phyloP scores from a whole-genome alignment of 2,888 invertebrate species.

The Dynastes maya region DNA sequence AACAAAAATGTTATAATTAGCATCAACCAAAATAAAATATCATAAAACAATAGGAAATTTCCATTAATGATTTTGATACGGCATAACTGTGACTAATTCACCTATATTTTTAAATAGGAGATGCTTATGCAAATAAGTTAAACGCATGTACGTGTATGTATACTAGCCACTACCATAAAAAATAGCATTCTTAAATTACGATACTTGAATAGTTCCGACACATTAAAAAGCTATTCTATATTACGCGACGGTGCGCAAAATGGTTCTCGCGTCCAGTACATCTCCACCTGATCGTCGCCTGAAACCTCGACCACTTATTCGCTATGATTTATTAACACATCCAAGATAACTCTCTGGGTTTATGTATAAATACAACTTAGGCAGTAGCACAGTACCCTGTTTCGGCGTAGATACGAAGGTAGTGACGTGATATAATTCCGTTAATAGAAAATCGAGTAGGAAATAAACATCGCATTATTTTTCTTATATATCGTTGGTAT shows the following conservation, averaged over 20 bases:
- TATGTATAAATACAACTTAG: slow-evolving; percentile 29
- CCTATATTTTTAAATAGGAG: too few relatives aligned
- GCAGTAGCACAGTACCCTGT: slow-evolving; percentile 6
- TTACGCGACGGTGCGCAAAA: neutral
- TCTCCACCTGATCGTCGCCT: neutral
- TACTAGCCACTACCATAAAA: too few relatives aligned
- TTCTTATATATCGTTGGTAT: neutral
- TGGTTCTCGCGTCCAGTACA: neutral
- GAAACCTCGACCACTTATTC: slow-evolving; percentile 1
- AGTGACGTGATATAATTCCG: neutral
- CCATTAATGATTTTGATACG: too few relatives aligned
- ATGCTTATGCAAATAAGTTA: too few relatives aligned
- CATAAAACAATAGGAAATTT: too few relatives aligned
- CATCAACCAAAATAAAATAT: too few relatives aligned
- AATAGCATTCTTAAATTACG: too few relatives aligned
- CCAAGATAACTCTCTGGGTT: slow-evolving; percentile 27
- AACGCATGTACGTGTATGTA: too few relatives aligned
- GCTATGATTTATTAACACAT: slow-evolving; percentile 38
- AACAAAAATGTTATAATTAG: too few relatives aligned
- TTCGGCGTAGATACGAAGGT: slow-evolving; percentile 5
- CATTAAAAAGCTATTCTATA: too few relatives aligned
- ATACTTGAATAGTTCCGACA: too few relatives aligned
- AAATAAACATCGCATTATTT: neutral
- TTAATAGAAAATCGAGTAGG: neutral
- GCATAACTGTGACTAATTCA: too few relatives aligned